Evolutionary conservation across 2,888 invertebrate species (phyloP).

Genomic region (Pteria penguin): DNA sequence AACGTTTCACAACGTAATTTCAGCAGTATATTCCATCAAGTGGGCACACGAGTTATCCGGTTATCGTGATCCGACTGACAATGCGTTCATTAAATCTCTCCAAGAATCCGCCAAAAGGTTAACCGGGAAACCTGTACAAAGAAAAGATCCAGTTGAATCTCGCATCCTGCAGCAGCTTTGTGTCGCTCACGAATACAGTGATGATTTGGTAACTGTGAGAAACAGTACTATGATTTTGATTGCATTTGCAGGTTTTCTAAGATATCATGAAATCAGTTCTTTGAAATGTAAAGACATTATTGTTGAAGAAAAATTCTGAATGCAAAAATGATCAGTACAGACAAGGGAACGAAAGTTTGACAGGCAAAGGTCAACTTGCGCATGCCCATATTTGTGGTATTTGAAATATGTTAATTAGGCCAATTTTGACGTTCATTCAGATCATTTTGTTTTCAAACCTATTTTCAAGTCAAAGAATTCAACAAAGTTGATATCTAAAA

Average conservation of each 20-base stretch:
- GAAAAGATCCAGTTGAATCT: slow-evolving; percentile 28
- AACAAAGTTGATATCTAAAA: slow-evolving; percentile 9
- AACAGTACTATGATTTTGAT: slow-evolving; percentile 14
- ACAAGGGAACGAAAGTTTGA: not conserved
- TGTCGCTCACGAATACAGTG: slow-evolving; percentile 1
- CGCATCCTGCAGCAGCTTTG: slow-evolving; percentile 32
- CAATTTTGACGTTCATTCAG: not conserved
- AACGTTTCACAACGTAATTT: slow-evolving; percentile 14
- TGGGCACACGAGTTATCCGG: slow-evolving; percentile 31
- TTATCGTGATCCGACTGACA: slow-evolving; percentile 30
- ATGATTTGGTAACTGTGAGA: slow-evolving; percentile 12
- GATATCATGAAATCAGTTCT: not conserved
- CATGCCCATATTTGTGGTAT: not conserved
- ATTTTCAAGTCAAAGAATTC: not conserved
- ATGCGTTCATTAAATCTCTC: slow-evolving; percentile 21
- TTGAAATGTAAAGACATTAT: not conserved
- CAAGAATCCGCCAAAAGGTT: slow-evolving; percentile 36
- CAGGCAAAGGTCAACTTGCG: too few relatives aligned
- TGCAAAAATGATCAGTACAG: slow-evolving; percentile 14
- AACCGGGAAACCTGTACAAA: slow-evolving; percentile 29
- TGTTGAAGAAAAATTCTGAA: not conserved
- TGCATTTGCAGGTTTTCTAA: not conserved
- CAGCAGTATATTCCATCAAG: slow-evolving; percentile 39
- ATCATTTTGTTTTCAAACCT: slow-evolving; percentile 12
- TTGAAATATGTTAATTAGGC: not conserved